Conservation (phyloP, 1,140 invertebrate species). For the Choristoneura fumiferana region DNA sequence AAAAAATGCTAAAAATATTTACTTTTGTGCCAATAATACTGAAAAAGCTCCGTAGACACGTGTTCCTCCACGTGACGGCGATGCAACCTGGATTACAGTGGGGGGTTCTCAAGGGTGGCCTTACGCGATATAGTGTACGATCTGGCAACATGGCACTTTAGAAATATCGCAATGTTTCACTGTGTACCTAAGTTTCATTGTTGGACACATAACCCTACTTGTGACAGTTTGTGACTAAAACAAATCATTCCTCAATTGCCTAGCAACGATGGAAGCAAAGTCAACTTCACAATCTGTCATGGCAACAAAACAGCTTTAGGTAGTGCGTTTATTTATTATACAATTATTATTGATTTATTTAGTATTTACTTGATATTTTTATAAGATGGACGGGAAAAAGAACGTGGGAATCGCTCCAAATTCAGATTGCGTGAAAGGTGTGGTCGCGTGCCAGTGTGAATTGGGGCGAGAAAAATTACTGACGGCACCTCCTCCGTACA, state of each 20-base stretch:
- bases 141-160: too few species aligned
- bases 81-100: too few species aligned
- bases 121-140: too few species aligned
- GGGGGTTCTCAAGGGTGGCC: too few species aligned
- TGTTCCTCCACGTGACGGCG: too few species aligned
- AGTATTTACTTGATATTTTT: conserved; percentile 8
- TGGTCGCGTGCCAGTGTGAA: conserved; percentile 61
- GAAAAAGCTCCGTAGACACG: too few species aligned
- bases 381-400: conserved; percentile 25
- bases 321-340: conserved; percentile 11
- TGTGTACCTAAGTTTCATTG: too few species aligned
- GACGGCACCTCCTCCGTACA: conserved; percentile 59
- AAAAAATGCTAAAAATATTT: too few species aligned
- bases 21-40: too few species aligned
- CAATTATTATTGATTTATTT: conserved; percentile 11
- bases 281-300: conserved; percentile 28
- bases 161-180: too few species aligned
- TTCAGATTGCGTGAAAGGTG: conserved; percentile 43
- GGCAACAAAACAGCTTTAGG: conserved; percentile 9
- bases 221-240: too few species aligned
- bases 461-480: conserved; percentile 65
- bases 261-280: conserved; percentile 51
- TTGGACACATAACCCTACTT: too few species aligned
- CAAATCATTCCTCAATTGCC: conserved; percentile 20
- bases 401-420: conserved; percentile 49